Evolutionary conservation across 1,140 invertebrate species (phyloP), one percentile per base, ranked within the genome.

Genomic region (Zaprionus capensis): DNA sequence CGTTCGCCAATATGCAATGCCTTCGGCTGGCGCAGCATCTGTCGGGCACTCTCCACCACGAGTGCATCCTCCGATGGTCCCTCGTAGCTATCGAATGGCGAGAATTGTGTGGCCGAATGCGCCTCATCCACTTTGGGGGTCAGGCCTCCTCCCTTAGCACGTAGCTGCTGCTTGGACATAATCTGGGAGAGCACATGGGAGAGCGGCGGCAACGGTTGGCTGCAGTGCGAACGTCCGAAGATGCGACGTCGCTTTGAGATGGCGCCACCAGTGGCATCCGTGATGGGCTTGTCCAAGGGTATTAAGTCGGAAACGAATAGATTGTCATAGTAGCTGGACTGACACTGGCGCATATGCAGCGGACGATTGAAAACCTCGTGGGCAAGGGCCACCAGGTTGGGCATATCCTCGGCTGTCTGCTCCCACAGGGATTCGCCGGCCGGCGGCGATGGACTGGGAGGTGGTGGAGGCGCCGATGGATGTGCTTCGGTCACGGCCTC

Each of bases 51-150:
- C 2, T 74, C 51, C n/a, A 46, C 69, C 2, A 79, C 59, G 0
- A 88, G 66, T 0, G 85, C 75, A 56, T 88, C 84, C 53, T 88
- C 84, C 7, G 84, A 88, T 0, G 85, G 84, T 15, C 85, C 84
- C 0, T 88, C 84, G 44, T 88, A 88, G 9, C 57, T 3, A 0
- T 90, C 65, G 7, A 79, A 88, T 0, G 84, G 84, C 4, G 51
- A 20, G 34, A 90, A 87, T 28, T 87, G 84, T 15, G 57, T 88
- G 38, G 70, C 66, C 26, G 1, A 51, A 5, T 57, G 26, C 22
- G 20, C 9, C 11, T 31, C 12, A 11, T 55, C 46, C 55, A 6
- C n/a, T 14, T 68, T 26, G n/a, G 44, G 31, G 6, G 20, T 5
- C 3, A 67, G 11, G 0, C 77, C 78, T 24, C 69, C 74, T 6